Evolutionary conservation across 2,888 invertebrate genomes (phyloP), one percentile per base, ranked within the genome.

Genomic region (Eupithecia subfuscata): DNA sequence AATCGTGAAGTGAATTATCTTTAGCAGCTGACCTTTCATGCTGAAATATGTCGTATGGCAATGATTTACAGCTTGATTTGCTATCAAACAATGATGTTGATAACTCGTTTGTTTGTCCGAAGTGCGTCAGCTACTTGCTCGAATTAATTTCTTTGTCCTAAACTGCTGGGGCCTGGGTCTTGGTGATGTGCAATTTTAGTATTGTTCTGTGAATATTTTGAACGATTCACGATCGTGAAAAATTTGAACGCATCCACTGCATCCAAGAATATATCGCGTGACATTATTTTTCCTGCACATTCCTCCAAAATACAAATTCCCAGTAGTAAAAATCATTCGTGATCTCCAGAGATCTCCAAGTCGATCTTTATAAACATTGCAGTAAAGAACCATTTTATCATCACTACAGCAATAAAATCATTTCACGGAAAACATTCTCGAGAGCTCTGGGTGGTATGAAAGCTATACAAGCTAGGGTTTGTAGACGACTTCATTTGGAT

Each of bases 1-100:
- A 87, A 87, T 84, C 83, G 79, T 80, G 79, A 83, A 84, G 84
- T 85, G 84, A 88, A 84, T 84, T 88, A 87, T 87, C 86, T 86
- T 84, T 81, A 85, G 83, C 82, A 77, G 73, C 75, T 82, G 88
- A 85, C 89, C 89, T 89, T 88, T 79, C 68, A 4, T 11, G 74
- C 71, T 79, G 80, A 80, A 80, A 79, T 76, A 82, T 79, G 82
- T 85, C 73, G 52, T 60, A 72, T 73, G 73, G 18, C 71, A 68
- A 56, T 78, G 76, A 78, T 78, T 75, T 72, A 79, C 73, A n/a
- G 48, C 60, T 72, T 73, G 25, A 71, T 75, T 72, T 75, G 65
- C 73, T 73, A 76, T 75, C 76, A 76, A 77, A 70, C 56, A 75
- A 70, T 69, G 64, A 63, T 72, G 37, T 60, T 67, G 45, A 25